Base-by-base conservation (phyloP, 2,797 vertebrate species). In the Glossophaga mutica region DNA sequence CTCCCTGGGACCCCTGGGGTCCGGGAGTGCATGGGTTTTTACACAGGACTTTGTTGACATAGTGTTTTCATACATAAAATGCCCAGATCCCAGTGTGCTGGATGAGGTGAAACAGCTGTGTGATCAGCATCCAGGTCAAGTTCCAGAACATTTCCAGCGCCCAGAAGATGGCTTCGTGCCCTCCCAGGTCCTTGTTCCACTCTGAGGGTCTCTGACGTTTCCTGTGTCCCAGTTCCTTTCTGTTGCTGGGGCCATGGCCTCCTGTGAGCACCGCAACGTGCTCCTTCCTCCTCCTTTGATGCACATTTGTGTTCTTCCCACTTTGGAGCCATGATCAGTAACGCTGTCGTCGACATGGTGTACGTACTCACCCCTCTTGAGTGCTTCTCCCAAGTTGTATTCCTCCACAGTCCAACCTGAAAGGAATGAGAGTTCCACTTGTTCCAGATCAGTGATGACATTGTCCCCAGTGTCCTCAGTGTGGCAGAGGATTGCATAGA, bases 121-220 rank as follows among this genome's bases (percentile, higher is more conserved):
- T 10, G 9, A 48, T 4, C 55, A 22, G 9, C 22, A 48, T 21
- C 7, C 15, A 62, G 50, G 57, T 44, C 71, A 34, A 76, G 48
- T 29, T 24, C 57, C 39, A 59, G 34, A 34, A 55, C 1, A 2
- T 11, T 52, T 50, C 52, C 9, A n/a, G 39, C 39, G 3, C 21
- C n/a, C 21, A 42, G 22, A 26, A 22, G n/a, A 16, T 18, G 71
- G 24, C 65, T 48, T 2, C 0, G 0, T 4, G 44, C 19, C 16
- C 44, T 1, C n/a, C 55, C 16, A 1, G 4, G 14, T 37, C n/a
- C 81, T 44, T 24, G 0, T 42, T 42, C 9, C 2, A 1, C 37
- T 5, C 5, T 6, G 9, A 29, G 22, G 18, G 32, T 52, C 46
- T 1, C 1, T 29, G 4, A 3, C 18, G 3, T 68, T 48, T 15